Conservation (phyloP, 2,113 vertebrate genomes). For the Dascyllus trimaculatus region DNA sequence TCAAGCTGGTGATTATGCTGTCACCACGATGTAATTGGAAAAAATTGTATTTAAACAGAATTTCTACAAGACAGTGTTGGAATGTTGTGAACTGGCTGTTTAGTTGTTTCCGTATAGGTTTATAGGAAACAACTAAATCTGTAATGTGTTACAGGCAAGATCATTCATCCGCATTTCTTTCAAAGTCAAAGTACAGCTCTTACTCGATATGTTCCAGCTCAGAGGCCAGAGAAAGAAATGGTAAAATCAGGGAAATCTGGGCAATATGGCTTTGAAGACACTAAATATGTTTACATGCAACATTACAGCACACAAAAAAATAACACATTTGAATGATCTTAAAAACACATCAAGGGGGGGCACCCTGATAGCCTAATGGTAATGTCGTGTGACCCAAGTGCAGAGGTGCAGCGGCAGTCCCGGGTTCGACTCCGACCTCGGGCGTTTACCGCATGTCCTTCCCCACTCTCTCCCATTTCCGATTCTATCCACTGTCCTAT, state of each 20-base stretch:
- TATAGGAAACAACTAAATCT: slow-evolving; percentile 13
- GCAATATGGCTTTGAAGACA: slow-evolving; percentile 1
- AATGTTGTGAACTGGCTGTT: slow-evolving; percentile 7
- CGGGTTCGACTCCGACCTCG: too few species aligned
- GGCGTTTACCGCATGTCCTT: too few species aligned
- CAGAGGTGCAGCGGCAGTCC: too few species aligned
- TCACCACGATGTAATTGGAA: slow-evolving; percentile 7
- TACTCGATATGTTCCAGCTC: slow-evolving; percentile 1
- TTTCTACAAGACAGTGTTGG: fast-evolving
- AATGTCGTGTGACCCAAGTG: too few species aligned
- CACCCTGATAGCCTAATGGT: too few species aligned
- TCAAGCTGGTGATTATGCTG: neutral
- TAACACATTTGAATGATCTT: neutral
- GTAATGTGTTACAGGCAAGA: slow-evolving; percentile 11
- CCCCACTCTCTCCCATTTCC: too few species aligned
- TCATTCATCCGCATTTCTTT: slow-evolving; percentile 14
- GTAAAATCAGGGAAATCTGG: neutral
- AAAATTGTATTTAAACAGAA: neutral
- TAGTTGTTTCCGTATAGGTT: too few species aligned
- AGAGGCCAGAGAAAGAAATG: slow-evolving; percentile 4
- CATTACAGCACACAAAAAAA: neutral
- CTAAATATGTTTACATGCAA: neutral
- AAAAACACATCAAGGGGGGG: neutral
- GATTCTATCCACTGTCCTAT: too few species aligned
- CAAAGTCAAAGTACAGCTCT: neutral